Percentiles rank a stretch among this genome's conserved stretches.
These are phyloP conservation scores for Capra hircus DNA, from an alignment of 2,113 vertebrate genomes.

Conservation along the genomic window DNA sequence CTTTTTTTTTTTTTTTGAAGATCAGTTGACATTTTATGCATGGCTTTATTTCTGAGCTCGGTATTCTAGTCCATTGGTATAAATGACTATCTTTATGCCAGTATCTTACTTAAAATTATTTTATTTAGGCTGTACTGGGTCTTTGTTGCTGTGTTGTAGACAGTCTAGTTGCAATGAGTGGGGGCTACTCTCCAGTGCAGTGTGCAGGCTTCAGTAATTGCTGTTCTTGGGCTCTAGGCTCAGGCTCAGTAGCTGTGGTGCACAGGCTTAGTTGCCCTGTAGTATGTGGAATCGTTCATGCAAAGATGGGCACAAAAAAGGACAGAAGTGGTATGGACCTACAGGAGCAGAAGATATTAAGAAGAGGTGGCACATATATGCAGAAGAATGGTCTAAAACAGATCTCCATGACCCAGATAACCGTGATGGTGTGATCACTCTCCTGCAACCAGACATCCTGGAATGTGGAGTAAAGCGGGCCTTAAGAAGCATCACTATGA, in stretches of 20 bases:
- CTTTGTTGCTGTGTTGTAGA: background rate
- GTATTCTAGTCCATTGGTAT: background rate
- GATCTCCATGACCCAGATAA: background rate
- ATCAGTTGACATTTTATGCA: background rate
- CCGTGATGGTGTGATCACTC: background rate
- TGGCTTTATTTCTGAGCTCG: background rate
- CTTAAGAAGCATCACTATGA: background rate
- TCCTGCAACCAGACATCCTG: background rate
- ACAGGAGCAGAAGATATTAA: background rate
- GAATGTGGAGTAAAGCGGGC: background rate
- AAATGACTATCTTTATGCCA: background rate
- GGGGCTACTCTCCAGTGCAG: background rate
- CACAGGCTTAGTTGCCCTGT: background rate
- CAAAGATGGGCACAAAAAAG: background rate
- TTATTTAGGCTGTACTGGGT: background rate
- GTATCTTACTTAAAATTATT: background rate
- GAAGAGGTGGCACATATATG: background rate
- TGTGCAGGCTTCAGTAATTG: fast-evolving
- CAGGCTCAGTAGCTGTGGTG: background rate
- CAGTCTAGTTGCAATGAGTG: background rate
- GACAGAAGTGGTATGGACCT: background rate
- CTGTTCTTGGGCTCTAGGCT: background rate
- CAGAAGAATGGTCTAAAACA: background rate
- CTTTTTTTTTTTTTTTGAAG: background rate
- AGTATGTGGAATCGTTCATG: background rate